phyloP scores from a whole-genome alignment of 2,888 invertebrate species.

The Escarpia spicata region DNA sequence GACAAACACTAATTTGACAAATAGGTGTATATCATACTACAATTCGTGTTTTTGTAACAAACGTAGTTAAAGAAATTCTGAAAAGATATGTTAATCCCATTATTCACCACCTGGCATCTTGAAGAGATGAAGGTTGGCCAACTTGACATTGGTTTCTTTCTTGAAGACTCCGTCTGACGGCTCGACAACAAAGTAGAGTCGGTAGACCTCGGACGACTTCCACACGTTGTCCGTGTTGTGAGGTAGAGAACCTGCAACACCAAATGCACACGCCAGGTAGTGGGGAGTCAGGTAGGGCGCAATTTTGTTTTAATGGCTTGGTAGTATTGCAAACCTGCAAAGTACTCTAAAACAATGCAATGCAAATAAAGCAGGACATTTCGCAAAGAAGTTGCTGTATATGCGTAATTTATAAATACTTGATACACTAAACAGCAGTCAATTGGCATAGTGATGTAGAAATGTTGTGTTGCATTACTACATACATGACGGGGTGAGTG shows the following conservation, averaged over 20 bases:
- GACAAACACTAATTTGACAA: too few relatives aligned
- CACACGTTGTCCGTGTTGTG: not conserved
- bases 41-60: too few relatives aligned
- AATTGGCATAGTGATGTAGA: not conserved
- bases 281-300: not conserved
- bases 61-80: too few relatives aligned
- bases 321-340: too few relatives aligned
- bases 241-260: not conserved
- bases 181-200: not conserved
- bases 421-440: too few relatives aligned
- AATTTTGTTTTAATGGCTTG: too few relatives aligned
- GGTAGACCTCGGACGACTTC: not conserved
- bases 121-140: not conserved
- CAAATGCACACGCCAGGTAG: not conserved
- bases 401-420: too few relatives aligned
- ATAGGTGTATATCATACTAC: too few relatives aligned
- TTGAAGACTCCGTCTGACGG: not conserved
- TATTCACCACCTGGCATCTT: not conserved
- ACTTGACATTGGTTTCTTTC: constrained; percentile 12
- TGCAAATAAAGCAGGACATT: not conserved
- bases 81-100: too few relatives aligned
- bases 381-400: too few relatives aligned
- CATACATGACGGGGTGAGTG: not conserved
- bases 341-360: not conserved
- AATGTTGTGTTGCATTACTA: not conserved